Evolutionary conservation across 2,797 vertebrate genomes (phyloP), one percentile per base, ranked within the genome.

Genomic region (Danio jaintianensis): DNA sequence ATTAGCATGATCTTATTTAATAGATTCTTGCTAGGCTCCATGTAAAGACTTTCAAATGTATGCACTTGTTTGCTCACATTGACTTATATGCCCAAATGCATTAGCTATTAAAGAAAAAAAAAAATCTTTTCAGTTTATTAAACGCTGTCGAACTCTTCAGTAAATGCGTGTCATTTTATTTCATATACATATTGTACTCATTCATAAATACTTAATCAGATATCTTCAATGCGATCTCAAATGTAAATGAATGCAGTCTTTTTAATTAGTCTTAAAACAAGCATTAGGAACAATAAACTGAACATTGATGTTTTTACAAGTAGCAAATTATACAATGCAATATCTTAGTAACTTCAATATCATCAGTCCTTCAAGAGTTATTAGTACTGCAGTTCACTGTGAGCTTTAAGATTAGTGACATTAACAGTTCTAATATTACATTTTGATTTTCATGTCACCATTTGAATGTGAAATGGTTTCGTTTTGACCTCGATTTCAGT

Each of bases 1-100:
- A 63, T 72, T 36, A 16, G 13, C 56, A 71, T 62, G 67, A 79
- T 71, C 67, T 53, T 63, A 79, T 79, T 79, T 59, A 79, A 71
- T 22, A 63, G 9, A 42, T 66, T 55, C 20, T 43, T 67, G 20
- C 2, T 11, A 12, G n/a, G 43, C 36, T 16, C n/a, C 50, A 47
- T 71, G 58, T 42, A 79, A 62, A 70, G 20, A 64, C 67, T 9
- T 52, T 18, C 43, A 52, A 45, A 48, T 15, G 56, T 47, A 18
- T 13, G 15, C 22, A 15, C 13, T 47, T 48, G 43, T 38, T 48
- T 74, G 22, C 15, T 62, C 11, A 18, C 38, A 18, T 29, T 42
- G 18, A 10, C 42, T 9, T 12, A 70, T 70, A 40, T 38, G 5
- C 4, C 29, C 36, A 63, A 63, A 63, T 42, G 38, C 1, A 0